phyloP scores from a whole-genome alignment of 2,113 vertebrate species.

The Maylandia zebra region DNA sequence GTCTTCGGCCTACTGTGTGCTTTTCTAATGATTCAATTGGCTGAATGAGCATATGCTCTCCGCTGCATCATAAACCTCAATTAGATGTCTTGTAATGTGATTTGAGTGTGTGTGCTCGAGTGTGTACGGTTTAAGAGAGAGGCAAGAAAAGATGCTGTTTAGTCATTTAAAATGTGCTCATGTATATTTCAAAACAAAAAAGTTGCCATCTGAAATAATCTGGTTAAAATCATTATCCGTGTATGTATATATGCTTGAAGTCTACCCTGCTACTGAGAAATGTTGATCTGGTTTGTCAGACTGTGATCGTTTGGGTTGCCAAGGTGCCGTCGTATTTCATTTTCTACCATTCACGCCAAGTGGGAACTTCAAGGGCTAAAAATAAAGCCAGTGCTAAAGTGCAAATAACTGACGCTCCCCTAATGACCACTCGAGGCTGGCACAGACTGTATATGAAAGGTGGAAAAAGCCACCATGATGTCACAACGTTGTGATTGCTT shows the following conservation, averaged over 20 bases:
- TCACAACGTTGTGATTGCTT: background rate
- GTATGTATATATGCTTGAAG: background rate
- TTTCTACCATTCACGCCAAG: background rate
- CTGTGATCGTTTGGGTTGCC: background rate
- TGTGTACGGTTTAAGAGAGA: background rate
- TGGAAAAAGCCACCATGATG: background rate
- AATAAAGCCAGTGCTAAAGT: background rate
- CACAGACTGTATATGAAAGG: background rate
- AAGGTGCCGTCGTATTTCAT: background rate
- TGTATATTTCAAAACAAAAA: conserved; percentile 24
- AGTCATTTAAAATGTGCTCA: conserved; percentile 13
- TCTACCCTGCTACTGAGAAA: background rate
- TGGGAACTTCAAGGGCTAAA: background rate
- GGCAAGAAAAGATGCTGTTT: background rate
- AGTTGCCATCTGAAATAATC: conserved; percentile 11
- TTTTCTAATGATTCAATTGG: conserved; percentile 73
- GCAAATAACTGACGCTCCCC: background rate
- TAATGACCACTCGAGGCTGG: background rate
- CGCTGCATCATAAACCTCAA: conserved; percentile 69
- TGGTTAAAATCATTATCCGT: background rate
- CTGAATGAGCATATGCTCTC: conserved; percentile 75
- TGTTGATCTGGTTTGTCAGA: background rate
- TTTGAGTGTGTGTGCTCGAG: conserved; percentile 43
- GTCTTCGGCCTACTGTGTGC: conserved; percentile 61
- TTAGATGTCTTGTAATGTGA: conserved; percentile 70